Percentiles rank a stretch among this genome's conserved stretches.
phyloP scores from a whole-genome alignment of 2,888 invertebrate genomes.

The Erebia ligea region DNA sequence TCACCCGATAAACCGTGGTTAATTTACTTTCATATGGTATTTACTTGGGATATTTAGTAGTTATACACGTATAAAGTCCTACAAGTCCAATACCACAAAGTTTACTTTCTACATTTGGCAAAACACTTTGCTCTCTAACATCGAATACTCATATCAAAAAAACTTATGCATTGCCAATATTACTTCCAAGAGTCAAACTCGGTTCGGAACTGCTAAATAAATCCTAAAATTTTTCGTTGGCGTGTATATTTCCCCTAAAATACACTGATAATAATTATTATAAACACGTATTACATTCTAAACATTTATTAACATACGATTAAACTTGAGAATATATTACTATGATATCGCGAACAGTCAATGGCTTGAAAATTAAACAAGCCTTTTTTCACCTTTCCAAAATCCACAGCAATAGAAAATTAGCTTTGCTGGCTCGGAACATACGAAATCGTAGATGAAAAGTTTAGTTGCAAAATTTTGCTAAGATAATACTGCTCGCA shows the following conservation, averaged over 20 bases:
- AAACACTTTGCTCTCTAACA: conserved; percentile 2
- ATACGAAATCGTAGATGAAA: conserved; percentile 19
- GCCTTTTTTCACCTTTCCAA: neutral
- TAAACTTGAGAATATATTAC: conserved; percentile 19
- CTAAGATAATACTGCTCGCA: conserved; percentile 22
- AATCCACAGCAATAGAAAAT: conserved; percentile 39
- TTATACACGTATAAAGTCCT: neutral
- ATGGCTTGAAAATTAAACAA: conserved; percentile 1
- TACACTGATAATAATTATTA: conserved; percentile 23
- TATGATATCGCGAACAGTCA: conserved; percentile 22
- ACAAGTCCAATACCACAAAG: conserved; percentile 8
- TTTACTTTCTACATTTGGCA: conserved; percentile 1
- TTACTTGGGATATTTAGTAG: neutral
- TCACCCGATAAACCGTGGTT: neutral
- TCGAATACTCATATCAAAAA: neutral
- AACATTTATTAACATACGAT: conserved; percentile 42
- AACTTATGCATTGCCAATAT: conserved; percentile 12
- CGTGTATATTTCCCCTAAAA: conserved; percentile 25
- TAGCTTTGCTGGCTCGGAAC: conserved; percentile 64
- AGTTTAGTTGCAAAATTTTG: neutral
- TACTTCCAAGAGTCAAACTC: conserved; percentile 21
- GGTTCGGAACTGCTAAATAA: conserved; percentile 6
- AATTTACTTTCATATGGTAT: neutral
- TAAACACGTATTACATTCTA: conserved; percentile 28
- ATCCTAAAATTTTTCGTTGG: conserved; percentile 30